A percentile compares a stretch with the other conserved stretches of the same genome.
Evolutionary conservation across 2,113 vertebrate species (phyloP).

Genomic region (Colistium nudipinnis): DNA sequence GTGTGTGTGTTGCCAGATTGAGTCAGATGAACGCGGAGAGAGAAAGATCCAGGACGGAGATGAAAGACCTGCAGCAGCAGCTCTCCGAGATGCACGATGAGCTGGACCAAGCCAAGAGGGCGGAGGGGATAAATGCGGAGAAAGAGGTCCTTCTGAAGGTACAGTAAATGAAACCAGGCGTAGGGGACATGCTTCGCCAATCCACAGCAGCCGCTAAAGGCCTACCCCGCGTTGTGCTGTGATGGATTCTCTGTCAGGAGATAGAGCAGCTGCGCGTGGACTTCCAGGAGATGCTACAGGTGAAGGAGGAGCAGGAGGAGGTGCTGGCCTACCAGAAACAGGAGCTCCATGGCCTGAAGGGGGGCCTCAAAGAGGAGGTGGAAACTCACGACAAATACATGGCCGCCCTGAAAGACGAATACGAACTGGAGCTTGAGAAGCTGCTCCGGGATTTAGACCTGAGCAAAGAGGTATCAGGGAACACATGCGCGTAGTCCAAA

Average conservation of each 20-base stretch:
- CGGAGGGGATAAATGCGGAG: constrained; percentile 55
- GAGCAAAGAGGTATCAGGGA: constrained; percentile 82
- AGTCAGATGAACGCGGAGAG: constrained; percentile 89
- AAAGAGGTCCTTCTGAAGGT: constrained; percentile 74
- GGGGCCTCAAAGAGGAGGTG: constrained; percentile 93
- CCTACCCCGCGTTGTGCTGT: background rate
- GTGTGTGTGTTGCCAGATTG: constrained; percentile 79
- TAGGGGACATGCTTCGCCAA: background rate
- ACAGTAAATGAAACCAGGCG: constrained; percentile 54
- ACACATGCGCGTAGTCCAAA: background rate
- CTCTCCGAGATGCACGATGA: constrained; percentile 98
- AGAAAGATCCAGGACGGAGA: constrained; percentile 88
- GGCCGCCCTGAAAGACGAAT: constrained; percentile 88
- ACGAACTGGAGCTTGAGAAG: constrained; percentile 82
- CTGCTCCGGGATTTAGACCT: constrained; percentile 83
- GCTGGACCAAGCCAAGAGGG: constrained; percentile 83
- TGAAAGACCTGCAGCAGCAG: constrained; percentile 94
- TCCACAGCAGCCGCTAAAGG: constrained; percentile 14
- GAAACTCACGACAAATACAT: constrained; percentile 90
- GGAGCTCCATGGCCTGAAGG: constrained; percentile 90
- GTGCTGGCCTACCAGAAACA: constrained; percentile 85
- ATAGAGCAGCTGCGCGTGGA: constrained; percentile 86
- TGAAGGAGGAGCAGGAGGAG: constrained; percentile 92
- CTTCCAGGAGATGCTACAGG: constrained; percentile 85
- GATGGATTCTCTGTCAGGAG: constrained; percentile 71